These are phyloP conservation scores for Pygmarrhopalites habei DNA, from an alignment of 1,140 invertebrate genomes.

Conservation along the genomic window DNA sequence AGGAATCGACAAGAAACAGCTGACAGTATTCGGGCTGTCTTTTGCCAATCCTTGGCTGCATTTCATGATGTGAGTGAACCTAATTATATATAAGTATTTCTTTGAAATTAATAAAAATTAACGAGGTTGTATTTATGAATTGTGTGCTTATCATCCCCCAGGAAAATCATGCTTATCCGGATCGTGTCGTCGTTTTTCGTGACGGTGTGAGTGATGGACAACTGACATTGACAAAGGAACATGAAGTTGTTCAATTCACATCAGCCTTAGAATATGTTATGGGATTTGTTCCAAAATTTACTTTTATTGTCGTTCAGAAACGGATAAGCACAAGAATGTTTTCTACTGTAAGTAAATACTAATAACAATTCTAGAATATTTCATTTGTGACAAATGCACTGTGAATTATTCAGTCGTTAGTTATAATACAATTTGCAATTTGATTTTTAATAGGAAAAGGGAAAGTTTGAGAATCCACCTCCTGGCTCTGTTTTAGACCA, in stretches of 20 bases:
- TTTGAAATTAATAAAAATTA: too few relatives aligned
- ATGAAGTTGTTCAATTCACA: conserved; percentile 72
- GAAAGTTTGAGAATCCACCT: conserved; percentile 57
- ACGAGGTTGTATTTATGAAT: too few relatives aligned
- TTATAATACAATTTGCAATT: conserved; percentile 41
- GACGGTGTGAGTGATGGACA: conserved; percentile 91
- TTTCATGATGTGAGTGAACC: too few relatives aligned
- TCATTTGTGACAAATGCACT: too few relatives aligned
- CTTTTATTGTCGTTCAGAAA: conserved; percentile 82
- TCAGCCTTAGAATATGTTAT: conserved; percentile 52
- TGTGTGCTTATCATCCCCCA: too few relatives aligned
- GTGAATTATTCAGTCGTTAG: too few relatives aligned
- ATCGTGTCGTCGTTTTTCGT: conserved; percentile 76
- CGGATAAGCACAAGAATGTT: conserved; percentile 62
- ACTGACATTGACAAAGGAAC: conserved; percentile 57
- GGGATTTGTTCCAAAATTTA: conserved; percentile 51
- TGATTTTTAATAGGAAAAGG: background rate
- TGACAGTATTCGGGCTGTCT: too few relatives aligned
- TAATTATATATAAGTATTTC: too few relatives aligned
- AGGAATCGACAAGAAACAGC: conserved; percentile 56
- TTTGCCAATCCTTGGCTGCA: too few relatives aligned
- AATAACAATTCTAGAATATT: too few relatives aligned
- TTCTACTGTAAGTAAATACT: too few relatives aligned
- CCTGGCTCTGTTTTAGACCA: conserved; percentile 80
- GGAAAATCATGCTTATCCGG: conserved; percentile 47